Percentiles rank a stretch among this genome's conserved stretches.
These are phyloP conservation scores for Neolamprologus kungweensis DNA, from an alignment of 2,113 vertebrate species.

Conservation along the genomic window DNA sequence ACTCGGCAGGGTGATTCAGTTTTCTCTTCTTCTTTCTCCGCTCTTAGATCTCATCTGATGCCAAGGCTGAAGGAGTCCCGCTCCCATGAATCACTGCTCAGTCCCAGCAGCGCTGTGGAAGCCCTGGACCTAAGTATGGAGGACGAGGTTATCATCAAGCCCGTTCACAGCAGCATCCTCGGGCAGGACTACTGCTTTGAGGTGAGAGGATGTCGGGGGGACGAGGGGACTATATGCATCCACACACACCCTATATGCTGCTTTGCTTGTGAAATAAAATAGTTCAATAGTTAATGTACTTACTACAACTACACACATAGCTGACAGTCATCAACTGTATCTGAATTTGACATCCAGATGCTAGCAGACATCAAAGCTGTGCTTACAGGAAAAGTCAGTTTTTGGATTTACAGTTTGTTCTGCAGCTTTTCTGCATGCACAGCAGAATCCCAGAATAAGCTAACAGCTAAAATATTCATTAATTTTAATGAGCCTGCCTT, in stretches of 20 bases:
- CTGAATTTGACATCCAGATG: neutral
- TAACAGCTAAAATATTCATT: neutral
- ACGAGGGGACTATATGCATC: neutral
- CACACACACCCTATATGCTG: neutral
- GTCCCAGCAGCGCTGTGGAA: constrained; percentile 93
- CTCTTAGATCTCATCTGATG: constrained; percentile 96
- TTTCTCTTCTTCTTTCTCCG: neutral
- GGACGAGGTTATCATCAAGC: constrained; percentile 95
- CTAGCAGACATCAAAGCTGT: neutral
- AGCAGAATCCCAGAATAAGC: neutral
- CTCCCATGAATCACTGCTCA: constrained; percentile 98
- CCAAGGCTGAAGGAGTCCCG: constrained; percentile 98
- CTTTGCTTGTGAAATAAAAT: neutral
- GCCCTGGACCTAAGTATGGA: constrained; percentile 99
- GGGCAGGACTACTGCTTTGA: constrained; percentile 98
- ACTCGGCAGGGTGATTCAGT: constrained; percentile 16
- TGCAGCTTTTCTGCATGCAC: neutral
- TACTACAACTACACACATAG: neutral
- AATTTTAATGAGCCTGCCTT: neutral
- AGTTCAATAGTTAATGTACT: neutral
- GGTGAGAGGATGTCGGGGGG: constrained; percentile 64
- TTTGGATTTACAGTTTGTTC: neutral
- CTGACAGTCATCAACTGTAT: neutral
- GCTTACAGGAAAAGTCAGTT: neutral
- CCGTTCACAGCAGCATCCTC: constrained; percentile 96